Conservation (phyloP, 2,113 vertebrate species). For the Ahaetulla prasina region DNA sequence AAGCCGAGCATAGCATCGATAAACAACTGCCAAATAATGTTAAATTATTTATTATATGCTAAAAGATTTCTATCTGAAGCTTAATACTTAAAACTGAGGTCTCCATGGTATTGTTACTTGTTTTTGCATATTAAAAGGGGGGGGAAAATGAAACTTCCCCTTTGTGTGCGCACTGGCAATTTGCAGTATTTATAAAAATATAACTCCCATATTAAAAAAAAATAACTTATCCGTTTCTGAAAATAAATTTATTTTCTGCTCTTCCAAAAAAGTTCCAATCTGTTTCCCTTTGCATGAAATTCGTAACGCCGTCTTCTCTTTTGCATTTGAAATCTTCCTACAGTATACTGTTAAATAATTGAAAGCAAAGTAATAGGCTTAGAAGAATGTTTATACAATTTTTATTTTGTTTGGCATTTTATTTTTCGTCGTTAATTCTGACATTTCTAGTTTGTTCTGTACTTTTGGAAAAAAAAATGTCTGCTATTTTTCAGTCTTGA, state of each 20-base stretch:
- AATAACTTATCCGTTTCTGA: not conserved
- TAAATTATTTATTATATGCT: not conserved
- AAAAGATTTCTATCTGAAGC: not conserved
- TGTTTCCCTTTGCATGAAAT: not conserved
- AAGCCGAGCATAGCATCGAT: not conserved
- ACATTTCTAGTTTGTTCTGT: not conserved
- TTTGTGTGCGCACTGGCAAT: not conserved
- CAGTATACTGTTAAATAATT: not conserved
- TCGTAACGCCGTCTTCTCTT: not conserved
- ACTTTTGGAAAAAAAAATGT: not conserved
- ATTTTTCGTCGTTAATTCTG: not conserved
- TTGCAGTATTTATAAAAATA: not conserved
- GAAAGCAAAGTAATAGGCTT: not conserved
- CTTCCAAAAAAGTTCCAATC: not conserved
- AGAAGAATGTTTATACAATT: not conserved
- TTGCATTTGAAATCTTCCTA: not conserved
- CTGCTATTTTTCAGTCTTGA: not conserved
- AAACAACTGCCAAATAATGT: not conserved
- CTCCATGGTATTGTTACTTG: not conserved
- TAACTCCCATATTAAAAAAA: not conserved
- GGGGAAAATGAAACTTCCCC: not conserved
- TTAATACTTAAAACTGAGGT: not conserved
- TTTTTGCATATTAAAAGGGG: not conserved
- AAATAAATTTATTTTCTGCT: not conserved
- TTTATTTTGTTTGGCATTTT: not conserved